Conservation (phyloP, 1,140 invertebrate genomes). For the Arctopsyche grandis region DNA sequence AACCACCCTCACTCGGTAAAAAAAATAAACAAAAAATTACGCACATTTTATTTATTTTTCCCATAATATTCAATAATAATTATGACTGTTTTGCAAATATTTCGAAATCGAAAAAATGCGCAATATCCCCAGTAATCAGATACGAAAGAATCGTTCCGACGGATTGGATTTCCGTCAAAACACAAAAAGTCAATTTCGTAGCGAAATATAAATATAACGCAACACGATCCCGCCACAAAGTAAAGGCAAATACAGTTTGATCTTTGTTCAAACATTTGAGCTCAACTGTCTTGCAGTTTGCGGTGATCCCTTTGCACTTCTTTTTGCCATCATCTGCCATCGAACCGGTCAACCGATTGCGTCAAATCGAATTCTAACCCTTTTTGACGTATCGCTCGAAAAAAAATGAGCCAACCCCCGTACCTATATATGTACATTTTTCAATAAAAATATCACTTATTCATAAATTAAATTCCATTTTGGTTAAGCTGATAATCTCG, state of each 20-base stretch:
- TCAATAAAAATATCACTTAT: too few relatives aligned
- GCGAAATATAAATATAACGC: slow-evolving; percentile 20
- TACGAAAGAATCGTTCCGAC: not conserved
- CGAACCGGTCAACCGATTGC: too few relatives aligned
- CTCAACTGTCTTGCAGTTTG: too few relatives aligned
- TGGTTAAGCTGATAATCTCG: too few relatives aligned
- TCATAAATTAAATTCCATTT: too few relatives aligned
- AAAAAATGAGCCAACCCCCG: too few relatives aligned
- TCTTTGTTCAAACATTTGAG: slow-evolving; percentile 11
- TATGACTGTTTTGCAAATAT: not conserved
- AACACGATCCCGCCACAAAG: slow-evolving; percentile 26
- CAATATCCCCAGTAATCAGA: not conserved
- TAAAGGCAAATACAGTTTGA: slow-evolving; percentile 31
- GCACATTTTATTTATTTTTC: not conserved
- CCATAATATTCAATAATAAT: not conserved
- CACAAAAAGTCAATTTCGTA: slow-evolving; percentile 32
- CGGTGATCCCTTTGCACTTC: too few relatives aligned
- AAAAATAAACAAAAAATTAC: not conserved
- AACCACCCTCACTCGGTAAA: slow-evolving; percentile 28
- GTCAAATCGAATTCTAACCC: too few relatives aligned
- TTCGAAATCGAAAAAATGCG: slow-evolving; percentile 12
- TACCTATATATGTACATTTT: too few relatives aligned
- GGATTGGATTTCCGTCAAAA: slow-evolving; percentile 20
- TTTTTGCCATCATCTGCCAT: too few relatives aligned
- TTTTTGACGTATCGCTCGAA: too few relatives aligned